phyloP scores from a whole-genome alignment of 2,113 vertebrate genomes.

The cat (Felis catus) region F.catus_Fca126_mat1.0 CM031412.1:4029001-4029500 shows the following conservation, averaged over 20 bases:
- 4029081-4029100: slow-evolving; percentile 18
- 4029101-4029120: not conserved
- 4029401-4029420: not conserved
- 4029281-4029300: not conserved
- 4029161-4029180: not conserved
- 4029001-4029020: slow-evolving; percentile 64
- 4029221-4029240: not conserved
- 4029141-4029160: not conserved
- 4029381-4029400: not conserved
- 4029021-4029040: slow-evolving; percentile 45
- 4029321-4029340: not conserved
- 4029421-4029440: not conserved
- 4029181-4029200: not conserved
- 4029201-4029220: slow-evolving; percentile 17
- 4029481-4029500: not conserved
- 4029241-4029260: not conserved
- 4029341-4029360: not conserved
- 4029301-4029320: not conserved
- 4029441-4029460: not conserved
- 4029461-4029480: not conserved
- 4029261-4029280: not conserved
- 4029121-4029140: not conserved
- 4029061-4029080: slow-evolving; percentile 24
- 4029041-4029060: slow-evolving; percentile 63
- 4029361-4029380: not conserved